Conservation (phyloP, 2,797 vertebrate species). For the Myoxocephalus aenaeus region DNA sequence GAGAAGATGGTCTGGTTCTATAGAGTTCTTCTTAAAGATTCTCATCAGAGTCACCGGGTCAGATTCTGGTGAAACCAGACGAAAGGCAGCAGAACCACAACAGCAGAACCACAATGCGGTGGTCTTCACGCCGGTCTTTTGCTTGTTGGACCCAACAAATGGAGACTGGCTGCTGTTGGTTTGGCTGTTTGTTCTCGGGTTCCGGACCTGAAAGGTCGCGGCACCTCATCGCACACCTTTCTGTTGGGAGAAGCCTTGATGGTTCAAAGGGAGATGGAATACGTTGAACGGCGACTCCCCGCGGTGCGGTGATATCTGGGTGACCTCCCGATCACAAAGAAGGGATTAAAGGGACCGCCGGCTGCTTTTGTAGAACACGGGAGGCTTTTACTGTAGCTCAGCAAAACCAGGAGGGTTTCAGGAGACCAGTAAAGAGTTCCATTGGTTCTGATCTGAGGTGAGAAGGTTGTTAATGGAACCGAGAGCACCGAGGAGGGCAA, state of each 20-base stretch:
- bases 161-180: not conserved
- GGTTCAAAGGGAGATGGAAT: conserved; percentile 46
- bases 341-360: conserved; percentile 33
- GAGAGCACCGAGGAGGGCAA: not conserved
- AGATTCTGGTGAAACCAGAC: too few relatives aligned
- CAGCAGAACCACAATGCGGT: too few relatives aligned
- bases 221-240: conserved; percentile 2
- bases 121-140: too few relatives aligned
- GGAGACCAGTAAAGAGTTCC: conserved; percentile 15
- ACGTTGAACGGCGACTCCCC: not conserved
- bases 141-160: not conserved
- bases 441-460: conserved; percentile 36
- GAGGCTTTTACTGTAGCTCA: not conserved
- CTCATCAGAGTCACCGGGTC: too few relatives aligned
- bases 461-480: not conserved
- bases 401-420: conserved; percentile 36
- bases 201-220: conserved; percentile 20
- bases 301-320: conserved; percentile 18
- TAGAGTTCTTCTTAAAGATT: too few relatives aligned
- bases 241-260: conserved; percentile 33
- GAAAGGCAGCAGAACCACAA: too few relatives aligned
- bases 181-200: not conserved
- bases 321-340: conserved; percentile 39
- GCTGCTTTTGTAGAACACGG: not conserved
- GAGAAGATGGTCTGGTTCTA: too few relatives aligned